phyloP scores from a whole-genome alignment of 2,113 vertebrate species.

The Phasianus colchicus region DNA sequence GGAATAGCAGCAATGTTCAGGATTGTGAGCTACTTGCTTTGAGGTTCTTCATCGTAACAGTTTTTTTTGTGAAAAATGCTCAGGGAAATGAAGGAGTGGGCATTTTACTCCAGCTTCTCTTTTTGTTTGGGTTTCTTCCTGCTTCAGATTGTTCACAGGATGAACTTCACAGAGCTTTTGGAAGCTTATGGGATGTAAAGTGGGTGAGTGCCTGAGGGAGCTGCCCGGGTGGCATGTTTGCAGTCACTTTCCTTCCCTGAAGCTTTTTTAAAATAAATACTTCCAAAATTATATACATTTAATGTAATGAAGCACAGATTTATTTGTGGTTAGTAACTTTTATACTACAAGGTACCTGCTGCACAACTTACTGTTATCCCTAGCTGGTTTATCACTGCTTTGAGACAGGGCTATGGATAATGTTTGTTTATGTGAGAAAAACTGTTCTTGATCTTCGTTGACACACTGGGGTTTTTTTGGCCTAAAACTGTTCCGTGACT shows the following conservation, averaged over 20 bases:
- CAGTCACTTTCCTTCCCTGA: not conserved
- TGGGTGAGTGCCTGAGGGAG: not conserved
- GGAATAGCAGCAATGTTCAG: not conserved
- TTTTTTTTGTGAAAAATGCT: not conserved
- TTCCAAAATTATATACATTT: not conserved
- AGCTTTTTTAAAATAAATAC: not conserved
- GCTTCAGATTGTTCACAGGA: not conserved
- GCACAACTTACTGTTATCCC: not conserved
- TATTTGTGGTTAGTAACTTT: not conserved
- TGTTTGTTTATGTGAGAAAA: not conserved
- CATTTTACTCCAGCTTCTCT: not conserved
- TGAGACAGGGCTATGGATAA: not conserved
- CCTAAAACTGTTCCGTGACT: not conserved
- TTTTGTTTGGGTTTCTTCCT: not conserved
- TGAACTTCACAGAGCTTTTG: not conserved
- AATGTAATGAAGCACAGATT: not conserved
- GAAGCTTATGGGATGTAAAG: not conserved
- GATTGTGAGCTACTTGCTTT: not conserved
- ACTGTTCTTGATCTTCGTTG: not conserved
- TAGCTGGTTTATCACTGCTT: not conserved
- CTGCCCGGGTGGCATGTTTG: not conserved
- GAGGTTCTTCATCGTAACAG: not conserved
- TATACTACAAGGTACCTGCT: not conserved
- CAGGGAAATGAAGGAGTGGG: not conserved
- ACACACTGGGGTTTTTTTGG: accelerated